phyloP scores from a whole-genome alignment of 2,888 invertebrate genomes.

The Sicus ferrugineus region DNA sequence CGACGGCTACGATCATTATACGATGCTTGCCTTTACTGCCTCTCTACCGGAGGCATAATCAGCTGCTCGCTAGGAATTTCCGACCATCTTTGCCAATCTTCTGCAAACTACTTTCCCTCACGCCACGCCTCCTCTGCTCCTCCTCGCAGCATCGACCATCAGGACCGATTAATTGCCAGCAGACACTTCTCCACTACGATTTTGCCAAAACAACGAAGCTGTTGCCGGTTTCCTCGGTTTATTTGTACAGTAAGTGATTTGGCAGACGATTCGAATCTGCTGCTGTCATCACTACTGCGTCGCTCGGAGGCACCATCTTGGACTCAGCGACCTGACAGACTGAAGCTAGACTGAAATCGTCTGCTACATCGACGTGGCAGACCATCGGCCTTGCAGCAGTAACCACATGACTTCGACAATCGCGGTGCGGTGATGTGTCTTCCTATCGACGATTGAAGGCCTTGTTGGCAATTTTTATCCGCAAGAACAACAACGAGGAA shows the following conservation, averaged over 20 bases:
- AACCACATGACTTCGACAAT: background rate
- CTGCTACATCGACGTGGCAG: background rate
- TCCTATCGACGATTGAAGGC: too few relatives aligned
- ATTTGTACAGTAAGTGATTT: background rate
- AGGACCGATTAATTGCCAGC: constrained; percentile 34
- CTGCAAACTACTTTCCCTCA: background rate
- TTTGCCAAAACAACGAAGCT: background rate
- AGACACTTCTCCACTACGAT: constrained; percentile 20
- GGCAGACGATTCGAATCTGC: background rate
- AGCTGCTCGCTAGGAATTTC: constrained; percentile 22
- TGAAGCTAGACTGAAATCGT: background rate
- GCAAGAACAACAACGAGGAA: background rate
- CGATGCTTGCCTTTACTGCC: background rate
- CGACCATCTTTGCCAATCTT: constrained; percentile 2
- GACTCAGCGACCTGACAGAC: constrained; percentile 32
- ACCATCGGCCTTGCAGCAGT: background rate
- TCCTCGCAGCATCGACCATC: constrained; percentile 7
- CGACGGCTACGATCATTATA: background rate
- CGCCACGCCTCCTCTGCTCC: background rate
- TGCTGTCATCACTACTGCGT: background rate
- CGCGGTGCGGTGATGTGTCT: background rate
- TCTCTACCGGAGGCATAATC: background rate
- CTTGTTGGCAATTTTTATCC: too few relatives aligned
- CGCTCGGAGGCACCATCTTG: constrained; percentile 30
- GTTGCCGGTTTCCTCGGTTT: constrained; percentile 14